These are phyloP conservation scores for Platypus cylindrus DNA, from an alignment of 2,888 invertebrate genomes.

Conservation along the genomic window DNA sequence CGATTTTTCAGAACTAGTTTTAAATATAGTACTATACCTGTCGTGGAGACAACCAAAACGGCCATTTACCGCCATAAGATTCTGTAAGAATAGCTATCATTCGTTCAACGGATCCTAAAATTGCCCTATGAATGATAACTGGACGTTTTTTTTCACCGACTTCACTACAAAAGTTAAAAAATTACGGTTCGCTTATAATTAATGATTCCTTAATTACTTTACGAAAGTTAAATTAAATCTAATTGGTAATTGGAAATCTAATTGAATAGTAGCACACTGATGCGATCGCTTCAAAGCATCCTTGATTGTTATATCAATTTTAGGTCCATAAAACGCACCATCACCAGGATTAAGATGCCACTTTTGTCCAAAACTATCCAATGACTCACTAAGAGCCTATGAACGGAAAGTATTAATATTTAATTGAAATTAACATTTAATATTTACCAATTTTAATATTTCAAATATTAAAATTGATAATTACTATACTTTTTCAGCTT, in stretches of 20 bases:
- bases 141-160: constrained; percentile 82
- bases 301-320: constrained; percentile 93
- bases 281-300: constrained; percentile 83
- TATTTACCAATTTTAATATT: background rate
- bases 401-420: constrained; percentile 40
- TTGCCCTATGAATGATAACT: constrained; percentile 95
- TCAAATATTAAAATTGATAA: too few relatives aligned
- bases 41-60: constrained; percentile 96
- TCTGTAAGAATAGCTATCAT: constrained; percentile 97
- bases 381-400: constrained; percentile 69
- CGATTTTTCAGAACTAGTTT: background rate
- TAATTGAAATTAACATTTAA: constrained; percentile 2
- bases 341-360: constrained; percentile 92
- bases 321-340: constrained; percentile 99
- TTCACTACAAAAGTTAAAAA: constrained; percentile 44
- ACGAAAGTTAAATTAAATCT: constrained; percentile 73
- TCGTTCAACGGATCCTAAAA: constrained; percentile 93
- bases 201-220: constrained; percentile 37
- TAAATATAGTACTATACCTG: constrained; percentile 42
- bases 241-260: constrained; percentile 95
- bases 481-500: constrained; percentile 85
- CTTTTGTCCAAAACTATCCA: constrained; percentile 72
- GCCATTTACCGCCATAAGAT: constrained; percentile 98
- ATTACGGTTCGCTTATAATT: background rate
- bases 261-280: constrained; percentile 96